Evolutionary conservation across 2,797 vertebrate genomes (phyloP), one percentile per base, ranked within the genome.

Genomic region (Calcarius lapponicus): DNA sequence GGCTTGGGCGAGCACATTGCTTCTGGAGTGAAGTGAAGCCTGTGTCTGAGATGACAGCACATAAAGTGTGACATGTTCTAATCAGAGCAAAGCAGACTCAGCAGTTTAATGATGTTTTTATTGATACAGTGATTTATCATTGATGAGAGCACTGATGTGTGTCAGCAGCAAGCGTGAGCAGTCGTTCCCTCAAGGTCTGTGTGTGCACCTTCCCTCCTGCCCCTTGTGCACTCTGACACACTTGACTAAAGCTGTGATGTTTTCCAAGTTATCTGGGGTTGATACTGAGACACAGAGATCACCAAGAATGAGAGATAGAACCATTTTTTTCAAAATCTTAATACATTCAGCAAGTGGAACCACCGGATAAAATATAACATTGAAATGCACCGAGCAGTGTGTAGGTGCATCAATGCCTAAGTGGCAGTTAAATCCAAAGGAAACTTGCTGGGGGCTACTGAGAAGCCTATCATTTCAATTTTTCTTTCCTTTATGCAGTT

Each of bases 401-500:
- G 14, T 89, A 50, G 96, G 95, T 92, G 84, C 86, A 70, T 42
- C 26, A 1, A 3, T 86, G 58, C 84, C 61, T 76, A 67, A 93
- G 61, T 31, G 57, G 67, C 74, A 71, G 48, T n/a, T 91, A 60
- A 82, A 93, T 86, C 67, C 74, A 64, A 88, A 43, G 64, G 78
- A 93, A 87, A 76, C 21, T 71, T 89, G 93, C 93, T 84, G 88
- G 56, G 53, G 88, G 90, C 88, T 89, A 73, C 78, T 76, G 83
- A 94, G 74, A 93, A 87, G 57, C 29, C 36, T 47, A 3, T 57
- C 60, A 87, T 89, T 88, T 87, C 67, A 38, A 53, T 90, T 88
- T 91, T 86, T 60, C 73, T 79, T 90, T 81, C 40, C 82, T 75
- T 81, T 90, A 47, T 78, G 71, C 60, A 74, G 38, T 14, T 67